Percentiles rank a stretch among this genome's conserved stretches.
Evolutionary conservation across 2,113 vertebrate species (phyloP).

Genomic region (Trochalopteron elliotii): DNA sequence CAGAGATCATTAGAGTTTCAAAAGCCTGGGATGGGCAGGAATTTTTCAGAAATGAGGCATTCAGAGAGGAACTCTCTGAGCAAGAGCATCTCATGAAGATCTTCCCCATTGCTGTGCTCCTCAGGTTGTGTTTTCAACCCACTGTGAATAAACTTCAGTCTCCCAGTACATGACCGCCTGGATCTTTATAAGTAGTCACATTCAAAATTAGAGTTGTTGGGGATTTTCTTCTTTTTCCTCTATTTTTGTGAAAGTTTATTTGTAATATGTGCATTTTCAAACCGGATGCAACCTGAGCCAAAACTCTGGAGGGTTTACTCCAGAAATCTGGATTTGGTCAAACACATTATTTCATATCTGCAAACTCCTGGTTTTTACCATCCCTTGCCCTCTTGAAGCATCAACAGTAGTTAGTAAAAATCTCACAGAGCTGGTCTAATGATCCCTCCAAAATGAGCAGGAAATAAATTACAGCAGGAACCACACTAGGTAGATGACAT

Average conservation of each 20-base stretch:
- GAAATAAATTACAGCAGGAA: not conserved
- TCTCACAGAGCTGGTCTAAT: not conserved
- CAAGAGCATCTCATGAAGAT: not conserved
- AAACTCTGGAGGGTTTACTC: not conserved
- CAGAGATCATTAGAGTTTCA: not conserved
- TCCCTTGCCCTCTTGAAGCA: not conserved
- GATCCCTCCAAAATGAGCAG: not conserved
- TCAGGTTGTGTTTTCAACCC: not conserved
- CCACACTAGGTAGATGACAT: not conserved
- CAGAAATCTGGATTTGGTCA: not conserved
- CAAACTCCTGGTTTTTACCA: not conserved
- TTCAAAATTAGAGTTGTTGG: not conserved
- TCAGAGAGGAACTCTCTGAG: not conserved
- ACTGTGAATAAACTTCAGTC: not conserved
- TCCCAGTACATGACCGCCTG: rapidly evolving
- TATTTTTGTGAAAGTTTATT: not conserved
- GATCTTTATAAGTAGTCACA: not conserved
- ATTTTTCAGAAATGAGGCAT: not conserved
- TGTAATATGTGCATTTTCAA: not conserved
- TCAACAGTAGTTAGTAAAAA: not conserved
- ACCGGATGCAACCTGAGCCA: not conserved
- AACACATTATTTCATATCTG: not conserved
- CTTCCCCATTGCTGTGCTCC: not conserved
- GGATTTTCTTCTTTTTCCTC: not conserved
- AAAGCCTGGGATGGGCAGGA: not conserved